phyloP scores from a whole-genome alignment of 2,888 invertebrate genomes.

The Tachystola acroxantha region DNA sequence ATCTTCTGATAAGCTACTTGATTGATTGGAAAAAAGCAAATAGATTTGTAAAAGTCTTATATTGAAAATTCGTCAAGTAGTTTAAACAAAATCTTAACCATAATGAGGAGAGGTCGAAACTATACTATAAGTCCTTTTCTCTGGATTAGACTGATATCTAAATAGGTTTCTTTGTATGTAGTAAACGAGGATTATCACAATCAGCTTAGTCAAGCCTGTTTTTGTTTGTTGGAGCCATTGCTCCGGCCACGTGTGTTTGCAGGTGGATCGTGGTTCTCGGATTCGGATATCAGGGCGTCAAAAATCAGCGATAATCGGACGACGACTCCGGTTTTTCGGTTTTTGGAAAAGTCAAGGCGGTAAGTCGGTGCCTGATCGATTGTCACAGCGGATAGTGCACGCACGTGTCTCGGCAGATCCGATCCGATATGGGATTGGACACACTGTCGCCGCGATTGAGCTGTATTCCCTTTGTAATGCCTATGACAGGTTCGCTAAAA shows the following conservation, averaged over 20 bases:
- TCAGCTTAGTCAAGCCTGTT: no score
- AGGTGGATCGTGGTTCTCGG: constrained; percentile 68
- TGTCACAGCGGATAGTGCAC: constrained; percentile 72
- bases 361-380: constrained; percentile 52
- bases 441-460: constrained; percentile 43
- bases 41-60: no score
- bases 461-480: constrained; percentile 22
- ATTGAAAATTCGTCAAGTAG: no score
- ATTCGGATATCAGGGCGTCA: constrained; percentile 40
- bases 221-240: no score
- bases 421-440: constrained; percentile 42
- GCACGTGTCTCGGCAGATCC: constrained; percentile 62
- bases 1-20: no score
- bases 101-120: no score
- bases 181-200: no score
- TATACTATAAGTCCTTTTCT: no score
- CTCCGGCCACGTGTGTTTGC: constrained; percentile 41
- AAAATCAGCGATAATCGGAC: constrained; percentile 64
- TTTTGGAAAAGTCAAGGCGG: constrained; percentile 49
- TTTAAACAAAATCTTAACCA: no score
- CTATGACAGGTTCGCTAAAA: constrained; percentile 36
- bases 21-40: no score
- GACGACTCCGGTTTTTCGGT: constrained; percentile 48
- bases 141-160: no score
- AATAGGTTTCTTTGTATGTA: no score